These are phyloP conservation scores for Cybosia mesomella DNA, from an alignment of 2,888 invertebrate species.

Conservation along the genomic window DNA sequence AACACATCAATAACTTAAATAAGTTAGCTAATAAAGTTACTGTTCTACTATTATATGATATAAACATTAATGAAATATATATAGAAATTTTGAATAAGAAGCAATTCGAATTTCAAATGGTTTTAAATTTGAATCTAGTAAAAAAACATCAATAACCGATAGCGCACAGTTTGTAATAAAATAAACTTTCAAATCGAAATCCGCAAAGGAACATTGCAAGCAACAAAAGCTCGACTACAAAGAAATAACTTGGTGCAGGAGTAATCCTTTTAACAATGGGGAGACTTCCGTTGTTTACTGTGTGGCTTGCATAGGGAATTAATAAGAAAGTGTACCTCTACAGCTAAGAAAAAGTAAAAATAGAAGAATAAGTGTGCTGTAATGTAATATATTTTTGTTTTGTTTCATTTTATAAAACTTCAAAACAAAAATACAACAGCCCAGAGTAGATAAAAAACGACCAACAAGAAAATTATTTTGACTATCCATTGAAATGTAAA, in stretches of 20 bases:
- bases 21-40: too few relatives aligned
- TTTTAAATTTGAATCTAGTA: constrained; percentile 46
- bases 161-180: constrained; percentile 53
- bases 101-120: constrained; percentile 31
- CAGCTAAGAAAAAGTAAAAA: not conserved
- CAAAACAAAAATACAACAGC: too few relatives aligned
- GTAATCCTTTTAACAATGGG: constrained; percentile 70
- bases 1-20: too few relatives aligned
- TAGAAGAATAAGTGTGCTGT: too few relatives aligned
- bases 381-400: too few relatives aligned
- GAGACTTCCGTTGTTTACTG: constrained; percentile 59
- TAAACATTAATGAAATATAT: too few relatives aligned
- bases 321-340: constrained; percentile 35
- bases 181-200: constrained; percentile 55
- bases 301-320: constrained; percentile 48
- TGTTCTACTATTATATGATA: too few relatives aligned
- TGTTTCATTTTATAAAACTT: too few relatives aligned
- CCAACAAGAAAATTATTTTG: too few relatives aligned
- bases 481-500: too few relatives aligned
- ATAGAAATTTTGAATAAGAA: constrained; percentile 42
- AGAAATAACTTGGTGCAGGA: constrained; percentile 58
- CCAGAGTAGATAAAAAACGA: too few relatives aligned
- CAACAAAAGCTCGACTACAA: constrained; percentile 66
- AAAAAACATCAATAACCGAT: constrained; percentile 53
- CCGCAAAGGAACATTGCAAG: constrained; percentile 67